These are phyloP conservation scores for Psittacara wagleri DNA, from an alignment of 2,113 vertebrate species.

Conservation along the genomic window DNA sequence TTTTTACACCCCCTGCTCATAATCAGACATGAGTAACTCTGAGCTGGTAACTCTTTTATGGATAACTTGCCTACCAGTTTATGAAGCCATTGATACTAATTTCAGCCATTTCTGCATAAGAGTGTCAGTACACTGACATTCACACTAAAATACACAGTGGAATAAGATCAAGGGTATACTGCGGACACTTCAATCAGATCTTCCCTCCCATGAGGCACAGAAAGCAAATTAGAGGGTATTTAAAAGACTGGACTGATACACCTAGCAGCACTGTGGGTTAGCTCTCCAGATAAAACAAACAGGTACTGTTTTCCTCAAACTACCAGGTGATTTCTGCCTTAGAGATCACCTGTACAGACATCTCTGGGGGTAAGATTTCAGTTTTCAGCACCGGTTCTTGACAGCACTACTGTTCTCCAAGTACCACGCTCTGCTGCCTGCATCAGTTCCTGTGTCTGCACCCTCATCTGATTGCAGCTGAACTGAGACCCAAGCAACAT, in stretches of 20 bases:
- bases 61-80: neutral
- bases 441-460: neutral
- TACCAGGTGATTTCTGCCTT: neutral
- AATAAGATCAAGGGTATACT: neutral
- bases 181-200: neutral
- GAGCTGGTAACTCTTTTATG: neutral
- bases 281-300: neutral
- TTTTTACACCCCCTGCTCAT: neutral
- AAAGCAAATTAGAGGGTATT: neutral
- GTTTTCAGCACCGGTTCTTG: neutral
- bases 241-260: neutral
- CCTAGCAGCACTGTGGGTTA: neutral
- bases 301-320: neutral
- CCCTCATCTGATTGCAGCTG: neutral
- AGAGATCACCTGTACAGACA: neutral
- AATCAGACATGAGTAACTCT: neutral
- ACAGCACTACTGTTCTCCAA: neutral
- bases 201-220: neutral
- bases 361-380: neutral
- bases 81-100: neutral
- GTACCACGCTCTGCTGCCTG: rapidly evolving
- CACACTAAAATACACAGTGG: neutral
- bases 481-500: neutral
- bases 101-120: neutral
- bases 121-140: neutral